A percentile compares a stretch with the other conserved stretches of the same genome.
Evolutionary conservation across 2,888 invertebrate genomes (phyloP).

Genomic region (Limnephilus rhombicus): DNA sequence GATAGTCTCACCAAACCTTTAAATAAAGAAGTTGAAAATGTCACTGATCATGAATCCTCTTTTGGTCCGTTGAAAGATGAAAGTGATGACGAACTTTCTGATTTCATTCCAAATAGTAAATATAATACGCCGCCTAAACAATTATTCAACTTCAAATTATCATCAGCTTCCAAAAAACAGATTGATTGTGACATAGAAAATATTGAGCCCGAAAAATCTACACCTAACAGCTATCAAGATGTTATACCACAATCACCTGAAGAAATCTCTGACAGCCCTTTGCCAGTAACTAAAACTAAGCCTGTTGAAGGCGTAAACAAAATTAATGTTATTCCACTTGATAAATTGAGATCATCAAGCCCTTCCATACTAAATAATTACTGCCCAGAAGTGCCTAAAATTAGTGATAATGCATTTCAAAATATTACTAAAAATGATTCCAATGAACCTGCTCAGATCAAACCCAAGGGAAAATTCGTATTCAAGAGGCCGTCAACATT

Average conservation of each 20-base stretch:
- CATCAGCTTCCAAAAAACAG: conserved; percentile 20
- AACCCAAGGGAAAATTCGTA: conserved; percentile 74
- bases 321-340: not conserved
- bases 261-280: conserved; percentile 29
- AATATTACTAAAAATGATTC: not conserved
- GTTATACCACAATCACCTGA: not conserved
- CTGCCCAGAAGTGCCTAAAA: not conserved
- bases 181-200: not conserved
- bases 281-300: not conserved
- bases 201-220: not conserved
- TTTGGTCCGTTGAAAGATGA: not conserved
- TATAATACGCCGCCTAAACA: conserved; percentile 41
- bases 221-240: not conserved
- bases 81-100: conserved; percentile 57
- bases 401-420: conserved; percentile 18
- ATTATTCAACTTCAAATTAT: conserved; percentile 22
- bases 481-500: conserved; percentile 74
- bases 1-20: not conserved
- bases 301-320: not conserved
- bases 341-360: not conserved
- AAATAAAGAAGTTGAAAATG: not conserved
- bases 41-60: conserved; percentile 10
- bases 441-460: conserved; percentile 61
- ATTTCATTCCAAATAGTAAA: conserved; percentile 57
- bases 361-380: conserved; percentile 1